Evolutionary conservation across 1,140 invertebrate species (phyloP), one percentile per base, ranked within the genome.

Genomic region (Aphaenogaster floridana): DNA sequence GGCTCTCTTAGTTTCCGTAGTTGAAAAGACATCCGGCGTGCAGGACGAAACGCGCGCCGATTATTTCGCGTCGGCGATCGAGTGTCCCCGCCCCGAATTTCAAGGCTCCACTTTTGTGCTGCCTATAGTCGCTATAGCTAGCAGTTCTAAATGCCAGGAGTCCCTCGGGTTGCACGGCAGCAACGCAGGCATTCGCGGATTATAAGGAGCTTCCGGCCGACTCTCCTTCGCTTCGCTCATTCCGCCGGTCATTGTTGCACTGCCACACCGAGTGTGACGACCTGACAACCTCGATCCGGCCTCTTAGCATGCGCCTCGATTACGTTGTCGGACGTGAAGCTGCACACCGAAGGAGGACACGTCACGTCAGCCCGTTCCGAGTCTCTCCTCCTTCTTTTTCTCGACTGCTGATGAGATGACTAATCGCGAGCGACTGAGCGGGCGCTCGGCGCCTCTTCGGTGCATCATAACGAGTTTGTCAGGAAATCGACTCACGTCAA

Each of bases 211-310:
- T 94, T 94, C 93, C 93, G 93, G 93, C 91, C 86, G 88, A 71
- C 74, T 91, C 80, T 84, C 89, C 88, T 92, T 91, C 87, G 85
- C 86, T 79, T 72, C 91, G 86, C 88, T 91, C 90, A 89, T 92
- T 90, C 89, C 86, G 86, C 85, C 91, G 93, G 91, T 94, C 93
- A 93, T 93, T 94, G 93, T 94, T 92, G 91, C 90, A 91, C 77
- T 87, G 93, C 89, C 92, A 92, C 91, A 91, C 88, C 89, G 91
- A 94, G 93, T 94, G 93, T 94, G 93, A 94, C 93, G 93, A 94
- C 93, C 93, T 85, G 91, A 89, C 93, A 94, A 93, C 92, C 93
- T 94, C 93, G 93, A 93, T 94, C 91, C 93, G 84, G 71, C 89
- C 86, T 88, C 91, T 81, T 83, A 68, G 90, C 81, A 77, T 63